Conservation (phyloP, 1,140 invertebrate species). For the Nasonia longicornis region DNA sequence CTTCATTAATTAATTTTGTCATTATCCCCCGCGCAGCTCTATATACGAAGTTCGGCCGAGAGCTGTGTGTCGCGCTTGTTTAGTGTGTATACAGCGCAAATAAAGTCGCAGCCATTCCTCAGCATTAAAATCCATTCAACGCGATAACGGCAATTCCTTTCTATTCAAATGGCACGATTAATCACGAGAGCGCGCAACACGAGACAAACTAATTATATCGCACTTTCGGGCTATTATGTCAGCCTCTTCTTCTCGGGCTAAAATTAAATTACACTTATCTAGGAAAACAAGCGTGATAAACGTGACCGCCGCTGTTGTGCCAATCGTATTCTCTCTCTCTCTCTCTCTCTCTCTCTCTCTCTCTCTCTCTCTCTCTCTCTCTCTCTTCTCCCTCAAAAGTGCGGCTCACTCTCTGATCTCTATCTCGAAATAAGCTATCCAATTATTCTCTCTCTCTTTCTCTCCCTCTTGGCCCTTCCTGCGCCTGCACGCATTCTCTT, state of each 20-base stretch:
- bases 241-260: no score
- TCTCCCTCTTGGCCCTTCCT: neutral
- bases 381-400: neutral
- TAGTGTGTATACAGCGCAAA: neutral
- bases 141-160: neutral
- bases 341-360: neutral
- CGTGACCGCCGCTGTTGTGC: neutral
- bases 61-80: no score
- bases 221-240: neutral
- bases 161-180: neutral
- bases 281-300: constrained; percentile 11
- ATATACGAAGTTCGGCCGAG: no score
- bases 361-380: neutral
- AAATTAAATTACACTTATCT: constrained; percentile 16
- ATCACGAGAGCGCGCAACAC: neutral
- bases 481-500: neutral
- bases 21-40: neutral
- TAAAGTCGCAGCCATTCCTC: neutral
- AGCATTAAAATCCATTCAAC: neutral
- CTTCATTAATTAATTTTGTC: neutral
- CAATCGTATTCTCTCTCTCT: no score
- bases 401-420: constrained; percentile 3
- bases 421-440: constrained; percentile 27
- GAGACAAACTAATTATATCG: neutral
- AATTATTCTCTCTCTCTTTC: constrained; percentile 16